Evolutionary conservation across 2,888 invertebrate genomes (phyloP), one percentile per base, ranked within the genome.

Genomic region (Adineta ricciae): DNA sequence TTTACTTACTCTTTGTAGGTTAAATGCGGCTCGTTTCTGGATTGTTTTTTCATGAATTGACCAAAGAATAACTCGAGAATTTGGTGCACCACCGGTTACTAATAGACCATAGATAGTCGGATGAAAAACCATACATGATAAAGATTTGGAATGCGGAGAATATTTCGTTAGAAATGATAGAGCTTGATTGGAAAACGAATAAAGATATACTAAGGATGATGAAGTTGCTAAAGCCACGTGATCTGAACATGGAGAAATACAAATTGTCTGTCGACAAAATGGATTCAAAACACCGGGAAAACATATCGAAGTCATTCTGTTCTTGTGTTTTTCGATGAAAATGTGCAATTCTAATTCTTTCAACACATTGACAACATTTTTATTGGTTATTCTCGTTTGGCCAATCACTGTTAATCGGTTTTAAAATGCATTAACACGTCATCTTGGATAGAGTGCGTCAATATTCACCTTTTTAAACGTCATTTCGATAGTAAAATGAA

Each of bases 1-100:
- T 78, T n/a, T 21, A 78, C 78, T 78, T 78, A 78, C 78, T 78
- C 41, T 41, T 24, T 78, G 38, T 24, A 78, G n/a, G n/a, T 38
- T 41, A 24, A 78, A 78, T 41, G 41, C 9, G 24, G 41, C 78
- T 24, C n/a, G 41, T 78, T 41, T 78, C 24, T 78, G 78, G 8
- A 41, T 24, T 4, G 2, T 41, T 38, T 78, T 41, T 38, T n/a
- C 41, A 9, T 78, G 24, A 3, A 41, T n/a, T 41, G 41, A n/a
- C 78, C 78, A 78, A n/a, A 78, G 24, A 14, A n/a, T 11, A 41
- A 78, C 9, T 24, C 41, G 21, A 24, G 78, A 78, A 41, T 41
- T 41, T 41, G 78, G 78, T 19, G 78, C 24, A 9, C 78, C 78
- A 78, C 78, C 78, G 11, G 78, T 78, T 1, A 19, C n/a, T 41